phyloP scores from a whole-genome alignment of 2,113 vertebrate species.

The Corythornis madagascariensis region DNA sequence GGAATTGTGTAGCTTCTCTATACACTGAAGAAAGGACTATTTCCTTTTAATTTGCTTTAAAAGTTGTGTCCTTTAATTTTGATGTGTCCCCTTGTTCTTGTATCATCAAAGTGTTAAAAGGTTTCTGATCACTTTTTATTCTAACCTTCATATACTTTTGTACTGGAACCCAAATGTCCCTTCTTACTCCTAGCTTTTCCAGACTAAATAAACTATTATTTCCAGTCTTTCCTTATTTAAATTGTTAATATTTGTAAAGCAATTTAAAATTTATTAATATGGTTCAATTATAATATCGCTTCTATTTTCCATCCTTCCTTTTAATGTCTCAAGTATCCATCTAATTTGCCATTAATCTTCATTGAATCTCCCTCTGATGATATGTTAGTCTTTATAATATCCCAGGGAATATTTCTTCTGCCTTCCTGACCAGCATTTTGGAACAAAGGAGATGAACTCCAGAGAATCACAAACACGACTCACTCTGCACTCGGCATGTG shows the following conservation, averaged over 20 bases:
- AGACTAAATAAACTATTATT: conserved; percentile 42
- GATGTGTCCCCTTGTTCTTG: conserved; percentile 41
- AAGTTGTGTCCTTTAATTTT: conserved; percentile 61
- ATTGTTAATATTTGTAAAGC: conserved; percentile 61
- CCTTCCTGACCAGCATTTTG: conserved; percentile 53
- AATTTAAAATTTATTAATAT: conserved; percentile 63
- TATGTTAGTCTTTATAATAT: conserved; percentile 54
- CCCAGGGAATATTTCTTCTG: conserved; percentile 29
- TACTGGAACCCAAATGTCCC: not conserved
- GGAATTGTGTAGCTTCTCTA: conserved; percentile 39
- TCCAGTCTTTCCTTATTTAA: conserved; percentile 25
- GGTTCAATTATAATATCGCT: conserved; percentile 36
- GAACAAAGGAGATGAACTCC: conserved; percentile 28
- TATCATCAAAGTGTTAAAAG: conserved; percentile 45
- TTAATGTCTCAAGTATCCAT: conserved; percentile 57
- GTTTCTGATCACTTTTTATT: conserved; percentile 50
- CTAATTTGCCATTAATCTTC: conserved; percentile 65
- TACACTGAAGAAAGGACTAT: conserved; percentile 39
- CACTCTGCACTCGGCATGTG: not conserved
- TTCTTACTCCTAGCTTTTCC: not conserved
- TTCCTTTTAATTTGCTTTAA: conserved; percentile 61
- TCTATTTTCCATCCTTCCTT: conserved; percentile 52
- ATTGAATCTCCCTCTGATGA: conserved; percentile 57
- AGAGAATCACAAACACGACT: conserved; percentile 20
- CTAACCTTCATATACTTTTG: conserved; percentile 39